Percentiles rank a stretch among this genome's conserved stretches.
Evolutionary conservation across 2,888 invertebrate genomes (phyloP).

Genomic region (Plagodis dolabraria): DNA sequence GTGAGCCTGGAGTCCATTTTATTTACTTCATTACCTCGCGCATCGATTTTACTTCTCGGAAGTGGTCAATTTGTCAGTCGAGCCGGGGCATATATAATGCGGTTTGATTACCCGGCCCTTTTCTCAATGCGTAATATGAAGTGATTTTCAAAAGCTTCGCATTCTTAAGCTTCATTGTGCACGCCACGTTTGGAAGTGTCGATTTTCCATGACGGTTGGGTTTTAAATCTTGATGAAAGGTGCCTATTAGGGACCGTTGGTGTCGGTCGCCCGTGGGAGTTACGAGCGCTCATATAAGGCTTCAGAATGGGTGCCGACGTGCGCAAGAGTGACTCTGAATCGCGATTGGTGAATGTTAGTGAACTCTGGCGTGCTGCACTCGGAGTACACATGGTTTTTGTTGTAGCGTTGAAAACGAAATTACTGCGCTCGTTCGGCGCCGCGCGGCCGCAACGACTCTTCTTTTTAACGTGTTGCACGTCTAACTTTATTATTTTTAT

Average conservation of each 20-base stretch:
- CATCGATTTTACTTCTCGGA: conserved; percentile 62
- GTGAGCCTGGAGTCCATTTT: conserved; percentile 49
- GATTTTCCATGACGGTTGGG: conserved; percentile 37
- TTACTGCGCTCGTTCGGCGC: conserved; percentile 76
- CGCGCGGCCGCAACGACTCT: conserved; percentile 74
- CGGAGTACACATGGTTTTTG: conserved; percentile 71
- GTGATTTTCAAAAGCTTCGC: conserved; percentile 18
- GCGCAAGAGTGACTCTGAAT: conserved; percentile 61
- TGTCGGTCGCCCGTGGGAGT: conserved; percentile 43
- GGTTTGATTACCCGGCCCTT: conserved; percentile 46
- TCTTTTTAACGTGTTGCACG: conserved; percentile 74
- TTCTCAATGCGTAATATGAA: conserved; percentile 37
- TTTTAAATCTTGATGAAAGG: conserved; percentile 49
- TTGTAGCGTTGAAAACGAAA: conserved; percentile 74
- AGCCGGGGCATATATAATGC: conserved; percentile 48
- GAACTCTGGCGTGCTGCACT: conserved; percentile 58
- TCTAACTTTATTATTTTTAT: conserved; percentile 83
- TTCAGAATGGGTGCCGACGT: conserved; percentile 59
- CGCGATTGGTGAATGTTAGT: conserved; percentile 50
- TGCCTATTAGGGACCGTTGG: conserved; percentile 51
- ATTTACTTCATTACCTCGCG: conserved; percentile 52
- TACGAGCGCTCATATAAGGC: conserved; percentile 60
- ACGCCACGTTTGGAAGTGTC: conserved; percentile 27
- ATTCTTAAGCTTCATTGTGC: conserved; percentile 13
- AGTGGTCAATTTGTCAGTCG: conserved; percentile 59